Base-by-base conservation (phyloP, 1,140 invertebrate species). In the Batillaria attramentaria region DNA sequence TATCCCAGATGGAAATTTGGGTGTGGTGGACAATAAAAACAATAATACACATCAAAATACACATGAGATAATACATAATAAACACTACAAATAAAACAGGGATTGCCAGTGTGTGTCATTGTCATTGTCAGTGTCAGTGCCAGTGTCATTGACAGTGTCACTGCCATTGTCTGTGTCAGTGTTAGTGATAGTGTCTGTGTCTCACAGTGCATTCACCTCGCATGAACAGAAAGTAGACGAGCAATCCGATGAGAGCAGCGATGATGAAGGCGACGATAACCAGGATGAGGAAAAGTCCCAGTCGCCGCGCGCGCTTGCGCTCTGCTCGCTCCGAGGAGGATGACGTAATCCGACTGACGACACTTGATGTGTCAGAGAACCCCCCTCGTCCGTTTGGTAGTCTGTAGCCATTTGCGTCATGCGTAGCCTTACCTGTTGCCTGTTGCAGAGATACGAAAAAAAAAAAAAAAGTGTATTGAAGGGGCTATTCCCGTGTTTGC, bases 181-280 rank as follows among this genome's bases (percentile, higher is more conserved):
- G 62, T n/a, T 13, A 13, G n/a, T 65, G 6, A n/a, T n/a, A n/a
- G n/a, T n/a, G n/a, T n/a, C n/a, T 70, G 37, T 70, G 6, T 39
- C 33, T 35, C 46, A 50, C 46, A 50, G 10, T 20, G 8, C 20
- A 39, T 28, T 43, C 39, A 80, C 78, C 69, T 43, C n/a, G 16
- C 35, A 78, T 70, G 28, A 81, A 66, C 3, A 81, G 80, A 39
- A 46, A 81, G 37, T 81, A 81, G 24, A 75, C 73, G 0, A 81
- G 72, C 6, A 72, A 57, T 6, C 77, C 80, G 62, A 81, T 54
- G 31, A 50, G 76, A 20, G 46, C 62, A 6, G 80, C 80, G 20
- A 81, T 35, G 65, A 81, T 57, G 41, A 81, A 60, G 33, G 80
- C 80, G 39, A 69, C 37, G 43, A 79, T 73, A 20, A 78, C 16